These are phyloP conservation scores for Pinctada fucata DNA, from an alignment of 2,888 invertebrate species.

Conservation along the genomic window DNA sequence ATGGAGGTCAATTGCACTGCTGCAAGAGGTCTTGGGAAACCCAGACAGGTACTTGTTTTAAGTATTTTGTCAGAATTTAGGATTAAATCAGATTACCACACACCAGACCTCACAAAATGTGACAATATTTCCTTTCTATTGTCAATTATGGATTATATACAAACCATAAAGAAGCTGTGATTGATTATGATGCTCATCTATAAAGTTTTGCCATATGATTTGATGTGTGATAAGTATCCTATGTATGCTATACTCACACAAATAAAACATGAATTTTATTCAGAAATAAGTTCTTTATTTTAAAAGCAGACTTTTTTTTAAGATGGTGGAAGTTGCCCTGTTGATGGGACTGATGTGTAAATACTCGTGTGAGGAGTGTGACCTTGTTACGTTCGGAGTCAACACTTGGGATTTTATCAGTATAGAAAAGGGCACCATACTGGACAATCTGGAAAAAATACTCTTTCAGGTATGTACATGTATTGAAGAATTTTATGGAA, in stretches of 20 bases:
- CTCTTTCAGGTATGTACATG: slow-evolving; percentile 29
- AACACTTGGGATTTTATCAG: slow-evolving; percentile 73
- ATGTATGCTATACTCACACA: too few relatives aligned
- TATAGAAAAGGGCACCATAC: slow-evolving; percentile 75
- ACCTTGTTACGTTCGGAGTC: slow-evolving; percentile 68
- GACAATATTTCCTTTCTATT: too few relatives aligned
- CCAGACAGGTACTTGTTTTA: slow-evolving; percentile 64
- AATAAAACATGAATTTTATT: too few relatives aligned
- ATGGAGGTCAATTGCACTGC: slow-evolving; percentile 70
- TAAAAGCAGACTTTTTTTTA: slow-evolving; percentile 18
- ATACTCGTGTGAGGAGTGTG: slow-evolving; percentile 76
- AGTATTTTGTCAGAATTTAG: slow-evolving; percentile 12
- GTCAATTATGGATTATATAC: too few relatives aligned
- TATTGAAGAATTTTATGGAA: too few relatives aligned
- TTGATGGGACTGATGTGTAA: slow-evolving; percentile 78
- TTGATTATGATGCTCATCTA: background rate
- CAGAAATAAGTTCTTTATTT: too few relatives aligned
- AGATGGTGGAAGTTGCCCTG: slow-evolving; percentile 74
- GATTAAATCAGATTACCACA: too few relatives aligned
- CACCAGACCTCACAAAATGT: too few relatives aligned
- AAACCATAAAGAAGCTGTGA: background rate
- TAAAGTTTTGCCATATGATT: too few relatives aligned
- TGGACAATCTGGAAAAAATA: slow-evolving; percentile 73
- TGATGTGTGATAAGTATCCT: too few relatives aligned
- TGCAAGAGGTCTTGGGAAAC: slow-evolving; percentile 74